phyloP scores from a whole-genome alignment of 2,113 vertebrate species.

The Ageneiosus marmoratus region DNA sequence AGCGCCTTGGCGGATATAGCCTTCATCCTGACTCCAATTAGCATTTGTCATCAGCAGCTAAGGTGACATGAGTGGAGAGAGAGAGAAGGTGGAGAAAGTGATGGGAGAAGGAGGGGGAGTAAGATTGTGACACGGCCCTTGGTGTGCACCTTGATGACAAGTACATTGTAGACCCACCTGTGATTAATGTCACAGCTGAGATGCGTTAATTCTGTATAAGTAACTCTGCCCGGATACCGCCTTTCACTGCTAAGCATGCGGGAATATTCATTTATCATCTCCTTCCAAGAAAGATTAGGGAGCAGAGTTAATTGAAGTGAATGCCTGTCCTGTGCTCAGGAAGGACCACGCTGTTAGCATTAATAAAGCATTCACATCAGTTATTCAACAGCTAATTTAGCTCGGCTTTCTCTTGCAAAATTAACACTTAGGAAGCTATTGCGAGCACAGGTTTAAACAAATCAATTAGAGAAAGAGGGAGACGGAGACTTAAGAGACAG shows the following conservation, averaged over 20 bases:
- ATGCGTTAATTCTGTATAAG: constrained; percentile 55
- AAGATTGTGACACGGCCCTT: constrained; percentile 15
- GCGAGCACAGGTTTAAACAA: constrained; percentile 58
- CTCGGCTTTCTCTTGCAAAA: constrained; percentile 51
- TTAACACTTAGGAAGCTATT: constrained; percentile 65
- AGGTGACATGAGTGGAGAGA: constrained; percentile 49
- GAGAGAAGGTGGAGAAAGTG: not conserved
- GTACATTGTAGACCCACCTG: constrained; percentile 38
- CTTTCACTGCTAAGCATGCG: constrained; percentile 39
- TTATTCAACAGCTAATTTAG: constrained; percentile 66
- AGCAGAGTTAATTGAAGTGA: constrained; percentile 58
- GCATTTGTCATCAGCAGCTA: constrained; percentile 64
- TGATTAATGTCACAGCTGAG: constrained; percentile 56
- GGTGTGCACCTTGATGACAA: constrained; percentile 29
- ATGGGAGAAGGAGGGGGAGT: not conserved
- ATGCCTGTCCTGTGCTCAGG: constrained; percentile 52
- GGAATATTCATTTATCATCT: constrained; percentile 52
- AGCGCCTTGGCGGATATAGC: constrained; percentile 42
- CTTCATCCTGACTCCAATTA: constrained; percentile 63
- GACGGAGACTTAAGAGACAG: constrained; percentile 56
- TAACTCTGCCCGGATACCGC: constrained; percentile 38
- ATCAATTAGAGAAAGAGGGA: constrained; percentile 56
- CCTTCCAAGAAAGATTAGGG: constrained; percentile 18
- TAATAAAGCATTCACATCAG: constrained; percentile 71
- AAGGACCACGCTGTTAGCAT: constrained; percentile 57